Evolutionary conservation across 2,113 vertebrate species (phyloP).

Genomic region (Poeciliopsis prolifica): DNA sequence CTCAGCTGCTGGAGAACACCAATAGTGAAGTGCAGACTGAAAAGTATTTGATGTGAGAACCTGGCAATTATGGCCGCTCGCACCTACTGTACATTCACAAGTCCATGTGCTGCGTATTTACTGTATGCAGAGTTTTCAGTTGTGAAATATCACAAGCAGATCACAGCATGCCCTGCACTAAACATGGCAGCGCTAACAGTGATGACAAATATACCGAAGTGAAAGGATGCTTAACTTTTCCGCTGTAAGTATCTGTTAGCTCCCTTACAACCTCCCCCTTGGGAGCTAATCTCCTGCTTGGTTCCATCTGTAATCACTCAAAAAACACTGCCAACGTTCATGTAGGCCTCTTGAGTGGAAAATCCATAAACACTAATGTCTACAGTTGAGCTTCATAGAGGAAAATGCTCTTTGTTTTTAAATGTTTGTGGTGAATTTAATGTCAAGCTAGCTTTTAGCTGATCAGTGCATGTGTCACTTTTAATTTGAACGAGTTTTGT

Average conservation of each 20-base stretch:
- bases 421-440: not conserved
- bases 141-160: conserved; percentile 37
- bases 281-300: conserved; percentile 9
- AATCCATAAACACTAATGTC: conserved; percentile 17
- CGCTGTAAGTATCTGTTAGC: conserved; percentile 29
- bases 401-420: not conserved
- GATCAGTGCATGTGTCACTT: not conserved
- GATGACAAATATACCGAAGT: conserved; percentile 44
- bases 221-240: conserved; percentile 61
- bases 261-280: conserved; percentile 13
- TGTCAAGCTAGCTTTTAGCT: not conserved
- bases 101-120: not conserved
- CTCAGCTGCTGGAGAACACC: conserved; percentile 25
- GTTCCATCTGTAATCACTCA: conserved; percentile 27
- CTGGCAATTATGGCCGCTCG: conserved; percentile 52
- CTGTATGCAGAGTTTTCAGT: conserved; percentile 13
- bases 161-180: conserved; percentile 44
- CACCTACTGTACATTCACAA: conserved; percentile 22
- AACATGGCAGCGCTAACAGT: conserved; percentile 23
- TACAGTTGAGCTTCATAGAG: not conserved
- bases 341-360: not conserved
- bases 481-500: not conserved
- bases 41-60: conserved; percentile 55
- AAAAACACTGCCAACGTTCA: conserved; percentile 2
- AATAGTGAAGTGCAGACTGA: conserved; percentile 60